A percentile compares a stretch with the other conserved stretches of the same genome.
Conservation (phyloP, 2,888 invertebrate genomes). For the Scaptomyza cyrtandrae region DNA sequence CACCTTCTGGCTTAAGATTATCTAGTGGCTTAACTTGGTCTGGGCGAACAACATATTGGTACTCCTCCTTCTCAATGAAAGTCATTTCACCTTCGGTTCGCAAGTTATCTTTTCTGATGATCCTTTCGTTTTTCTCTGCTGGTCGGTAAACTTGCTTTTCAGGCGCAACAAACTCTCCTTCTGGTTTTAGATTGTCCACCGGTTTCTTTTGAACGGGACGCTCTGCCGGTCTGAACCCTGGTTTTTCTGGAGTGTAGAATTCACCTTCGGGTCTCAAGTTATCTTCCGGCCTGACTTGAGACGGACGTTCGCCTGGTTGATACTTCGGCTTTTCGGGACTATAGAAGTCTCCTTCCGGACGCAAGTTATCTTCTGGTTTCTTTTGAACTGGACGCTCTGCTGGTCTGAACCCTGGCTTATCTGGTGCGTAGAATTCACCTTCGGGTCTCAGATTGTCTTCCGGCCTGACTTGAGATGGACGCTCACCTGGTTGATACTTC, state of each 20-base stretch:
- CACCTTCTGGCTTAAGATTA: constrained; percentile 86
- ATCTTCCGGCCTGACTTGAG: constrained; percentile 85
- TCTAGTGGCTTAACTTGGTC: too few relatives aligned
- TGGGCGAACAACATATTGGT: too few relatives aligned
- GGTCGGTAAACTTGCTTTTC: too few relatives aligned
- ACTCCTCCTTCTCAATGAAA: too few relatives aligned
- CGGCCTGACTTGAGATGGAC: constrained; percentile 59
- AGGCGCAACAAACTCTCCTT: too few relatives aligned
- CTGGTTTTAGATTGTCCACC: too few relatives aligned
- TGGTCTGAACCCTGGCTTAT: constrained; percentile 70
- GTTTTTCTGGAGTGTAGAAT: constrained; percentile 85
- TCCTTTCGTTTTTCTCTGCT: too few relatives aligned
- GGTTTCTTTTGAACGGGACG: not conserved
- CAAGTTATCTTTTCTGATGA: constrained; percentile 86
- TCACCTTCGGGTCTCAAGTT: constrained; percentile 87
- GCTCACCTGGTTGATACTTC: constrained; percentile 80
- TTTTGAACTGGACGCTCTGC: constrained; percentile 84
- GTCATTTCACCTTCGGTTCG: constrained; percentile 86
- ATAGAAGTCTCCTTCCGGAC: constrained; percentile 85
- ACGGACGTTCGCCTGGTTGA: constrained; percentile 85
- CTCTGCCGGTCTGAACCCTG: constrained; percentile 83
- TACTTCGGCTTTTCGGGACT: constrained; percentile 85
- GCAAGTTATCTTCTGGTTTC: constrained; percentile 84
- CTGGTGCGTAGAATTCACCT: constrained; percentile 84
- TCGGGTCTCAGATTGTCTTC: constrained; percentile 86